Evolutionary conservation across 2,888 invertebrate species (phyloP).

Genomic region (Tinea pellionella): DNA sequence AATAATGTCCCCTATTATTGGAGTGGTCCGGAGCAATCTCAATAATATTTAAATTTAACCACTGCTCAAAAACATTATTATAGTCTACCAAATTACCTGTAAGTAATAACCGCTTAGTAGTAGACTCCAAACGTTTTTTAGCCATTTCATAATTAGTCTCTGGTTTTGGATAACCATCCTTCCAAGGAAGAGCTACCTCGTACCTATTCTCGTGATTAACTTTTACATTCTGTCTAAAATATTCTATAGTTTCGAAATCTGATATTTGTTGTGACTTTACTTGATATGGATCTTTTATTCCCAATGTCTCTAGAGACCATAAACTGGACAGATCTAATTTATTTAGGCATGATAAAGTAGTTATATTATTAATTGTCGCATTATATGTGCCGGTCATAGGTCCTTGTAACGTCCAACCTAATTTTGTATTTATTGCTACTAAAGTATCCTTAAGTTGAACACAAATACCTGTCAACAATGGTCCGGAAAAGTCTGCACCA

Average conservation of each 20-base stretch:
- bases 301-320: slow-evolving; percentile 1
- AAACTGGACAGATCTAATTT: background rate
- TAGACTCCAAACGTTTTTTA: background rate
- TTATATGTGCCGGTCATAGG: background rate
- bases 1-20: slow-evolving; percentile 15
- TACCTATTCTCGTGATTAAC: background rate
- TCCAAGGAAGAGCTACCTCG: background rate
- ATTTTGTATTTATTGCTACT: background rate
- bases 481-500: background rate
- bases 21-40: background rate
- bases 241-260: background rate
- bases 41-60: background rate
- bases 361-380: background rate
- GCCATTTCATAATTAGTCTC: background rate
- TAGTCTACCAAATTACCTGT: background rate
- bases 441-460: background rate
- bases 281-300: slow-evolving; percentile 2
- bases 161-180: background rate
- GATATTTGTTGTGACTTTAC: background rate
- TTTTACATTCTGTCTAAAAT: background rate
- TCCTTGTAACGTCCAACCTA: slow-evolving; percentile 9
- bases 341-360: background rate
- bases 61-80: background rate
- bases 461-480: background rate
- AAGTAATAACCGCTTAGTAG: background rate